Evolutionary conservation across 2,113 vertebrate species (phyloP).

Genomic region (Anhinga anhinga): DNA sequence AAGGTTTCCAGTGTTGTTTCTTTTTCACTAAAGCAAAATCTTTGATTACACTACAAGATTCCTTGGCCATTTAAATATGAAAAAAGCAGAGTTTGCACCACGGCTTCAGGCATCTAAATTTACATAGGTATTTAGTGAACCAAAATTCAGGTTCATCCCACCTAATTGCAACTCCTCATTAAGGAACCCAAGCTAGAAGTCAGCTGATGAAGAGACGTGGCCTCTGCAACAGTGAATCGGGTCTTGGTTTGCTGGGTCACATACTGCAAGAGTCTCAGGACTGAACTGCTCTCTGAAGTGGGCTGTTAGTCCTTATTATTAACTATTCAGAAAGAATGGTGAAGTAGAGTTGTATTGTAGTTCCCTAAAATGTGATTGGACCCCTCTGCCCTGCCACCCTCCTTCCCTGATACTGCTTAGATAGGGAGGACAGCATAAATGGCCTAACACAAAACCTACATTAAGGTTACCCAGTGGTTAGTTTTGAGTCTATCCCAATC

Average conservation of each 20-base stretch:
- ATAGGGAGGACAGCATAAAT: background rate
- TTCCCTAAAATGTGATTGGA: background rate
- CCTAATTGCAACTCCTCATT: background rate
- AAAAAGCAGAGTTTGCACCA: background rate
- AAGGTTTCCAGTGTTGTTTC: background rate
- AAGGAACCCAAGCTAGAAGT: background rate
- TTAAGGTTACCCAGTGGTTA: background rate
- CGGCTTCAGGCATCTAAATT: background rate
- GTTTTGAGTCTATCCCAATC: background rate
- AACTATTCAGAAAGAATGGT: background rate
- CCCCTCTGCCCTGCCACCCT: background rate
- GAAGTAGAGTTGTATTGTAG: background rate
- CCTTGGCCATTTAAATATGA: background rate
- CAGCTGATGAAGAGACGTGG: background rate
- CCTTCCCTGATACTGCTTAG: background rate
- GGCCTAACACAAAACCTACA: background rate
- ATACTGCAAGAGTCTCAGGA: background rate
- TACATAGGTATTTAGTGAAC: background rate
- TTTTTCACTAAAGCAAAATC: background rate
- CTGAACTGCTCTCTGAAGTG: background rate
- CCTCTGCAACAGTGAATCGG: accelerated
- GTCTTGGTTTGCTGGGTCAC: background rate
- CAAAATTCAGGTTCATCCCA: background rate
- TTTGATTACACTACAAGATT: background rate
- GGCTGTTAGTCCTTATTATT: background rate